phyloP scores from a whole-genome alignment of 2,888 invertebrate species.

The Leucophenga montana region DNA sequence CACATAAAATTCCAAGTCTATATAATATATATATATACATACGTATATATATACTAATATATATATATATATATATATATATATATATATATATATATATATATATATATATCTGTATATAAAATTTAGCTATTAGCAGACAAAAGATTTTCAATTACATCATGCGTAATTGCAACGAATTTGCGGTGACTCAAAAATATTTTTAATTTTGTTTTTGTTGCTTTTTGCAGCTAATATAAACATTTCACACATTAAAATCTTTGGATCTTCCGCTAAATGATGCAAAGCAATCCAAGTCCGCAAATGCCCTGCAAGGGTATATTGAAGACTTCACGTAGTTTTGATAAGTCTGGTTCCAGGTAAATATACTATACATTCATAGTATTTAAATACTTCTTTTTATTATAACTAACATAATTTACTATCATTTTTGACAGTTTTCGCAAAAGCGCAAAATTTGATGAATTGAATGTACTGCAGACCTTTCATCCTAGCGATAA shows the following conservation, averaged over 20 bases:
- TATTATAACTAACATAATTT: too few relatives aligned
- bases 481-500: slow-evolving; percentile 98
- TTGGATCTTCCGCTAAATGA: slow-evolving; percentile 39
- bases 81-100: too few relatives aligned
- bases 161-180: too few relatives aligned
- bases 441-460: slow-evolving; percentile 87
- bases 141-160: too few relatives aligned
- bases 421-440: too few relatives aligned
- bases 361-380: slow-evolving; percentile 52
- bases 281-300: slow-evolving; percentile 72
- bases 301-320: slow-evolving; percentile 82
- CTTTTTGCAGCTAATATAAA: not conserved
- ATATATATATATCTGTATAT: too few relatives aligned
- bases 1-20: too few relatives aligned
- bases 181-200: too few relatives aligned
- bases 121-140: too few relatives aligned
- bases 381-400: not conserved
- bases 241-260: not conserved
- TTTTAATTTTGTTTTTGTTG: not conserved
- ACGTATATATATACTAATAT: too few relatives aligned
- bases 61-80: too few relatives aligned
- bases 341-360: slow-evolving; percentile 79
- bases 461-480: slow-evolving; percentile 98
- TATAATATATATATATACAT: too few relatives aligned
- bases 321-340: slow-evolving; percentile 92